phyloP scores from a whole-genome alignment of 2,113 vertebrate species.

The Pituophis catenifer region DNA sequence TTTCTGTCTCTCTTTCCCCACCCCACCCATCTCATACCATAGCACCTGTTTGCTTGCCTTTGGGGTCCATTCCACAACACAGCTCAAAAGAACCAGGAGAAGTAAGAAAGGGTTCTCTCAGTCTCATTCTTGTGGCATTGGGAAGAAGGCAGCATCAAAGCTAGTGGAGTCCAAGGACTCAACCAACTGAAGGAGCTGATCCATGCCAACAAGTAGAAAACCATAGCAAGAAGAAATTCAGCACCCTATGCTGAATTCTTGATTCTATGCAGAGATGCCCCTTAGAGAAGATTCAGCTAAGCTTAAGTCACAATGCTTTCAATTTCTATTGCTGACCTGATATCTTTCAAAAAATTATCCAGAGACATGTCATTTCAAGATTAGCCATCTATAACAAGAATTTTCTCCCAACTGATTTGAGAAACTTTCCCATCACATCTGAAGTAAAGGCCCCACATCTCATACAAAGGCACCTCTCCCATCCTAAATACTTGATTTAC shows the following conservation, averaged over 20 bases:
- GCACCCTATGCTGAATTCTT: neutral
- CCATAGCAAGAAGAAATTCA: neutral
- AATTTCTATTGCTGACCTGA: neutral
- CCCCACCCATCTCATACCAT: neutral
- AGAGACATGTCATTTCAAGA: neutral
- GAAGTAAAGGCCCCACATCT: neutral
- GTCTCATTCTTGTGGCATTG: neutral
- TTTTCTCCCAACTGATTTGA: neutral
- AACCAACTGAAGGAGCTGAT: neutral
- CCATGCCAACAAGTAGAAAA: neutral
- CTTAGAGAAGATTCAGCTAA: neutral
- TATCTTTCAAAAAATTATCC: neutral
- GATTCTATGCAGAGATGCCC: neutral
- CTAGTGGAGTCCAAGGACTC: neutral
- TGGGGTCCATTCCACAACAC: neutral
- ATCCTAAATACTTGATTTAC: neutral
- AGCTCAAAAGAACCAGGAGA: neutral
- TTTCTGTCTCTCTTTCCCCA: neutral
- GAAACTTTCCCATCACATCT: neutral
- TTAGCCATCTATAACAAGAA: neutral
- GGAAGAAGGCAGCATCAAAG: neutral
- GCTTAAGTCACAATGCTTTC: neutral
- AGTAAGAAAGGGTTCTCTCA: neutral
- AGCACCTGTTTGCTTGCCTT: neutral
- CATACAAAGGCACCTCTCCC: neutral